Evolutionary conservation across 2,113 vertebrate species (phyloP), one percentile per base, ranked within the genome.

Genomic region (Lepus europaeus): DNA sequence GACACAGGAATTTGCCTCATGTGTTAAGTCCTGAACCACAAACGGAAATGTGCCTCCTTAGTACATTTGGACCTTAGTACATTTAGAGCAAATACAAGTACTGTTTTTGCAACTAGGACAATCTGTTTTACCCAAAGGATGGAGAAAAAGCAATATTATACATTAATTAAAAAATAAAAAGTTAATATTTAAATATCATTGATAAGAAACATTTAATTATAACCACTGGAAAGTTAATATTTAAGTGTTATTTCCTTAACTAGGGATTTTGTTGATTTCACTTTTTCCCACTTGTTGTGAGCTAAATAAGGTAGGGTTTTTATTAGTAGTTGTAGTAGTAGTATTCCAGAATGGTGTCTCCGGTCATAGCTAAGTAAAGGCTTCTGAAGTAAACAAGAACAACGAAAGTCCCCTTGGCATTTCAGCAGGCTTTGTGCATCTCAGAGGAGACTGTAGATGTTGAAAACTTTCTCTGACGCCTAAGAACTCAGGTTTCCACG

Each of bases 161-260:
- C 68, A 77, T 49, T 84, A 87, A 80, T n/a, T 45, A 69, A 95
- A 83, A 85, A 90, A 92, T n/a, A 70, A 81, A 73, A 82, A 94
- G 9, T 22, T 33, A 61, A 63, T 45, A 61, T 39, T 87, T 91
- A 96, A 94, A 27, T 72, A 73, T 45, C 45, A 74, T 29, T 56
- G 0, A 84, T 93, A 59, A 77, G 70, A 90, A 93, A 68, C 12
- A 92, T 23, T 78, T 56, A 64, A 84, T 93, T 82, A 80, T 94
- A 87, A 76, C 22, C 79, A 82, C 29, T 22, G 69, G 10, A 90
- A 88, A 10, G 25, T 82, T 81, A 85, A 90, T 68, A 19, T 27
- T 73, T 74, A 85, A 73, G 17, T 94, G 39, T 91, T n/a, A 36
- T 36, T 89, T 93, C 83, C 64, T 78, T 70, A 68, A 59, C 39